Percentiles rank a stretch among this genome's conserved stretches.
Evolutionary conservation across 2,113 vertebrate species (phyloP).

Genomic region (Lycaon pictus): DNA sequence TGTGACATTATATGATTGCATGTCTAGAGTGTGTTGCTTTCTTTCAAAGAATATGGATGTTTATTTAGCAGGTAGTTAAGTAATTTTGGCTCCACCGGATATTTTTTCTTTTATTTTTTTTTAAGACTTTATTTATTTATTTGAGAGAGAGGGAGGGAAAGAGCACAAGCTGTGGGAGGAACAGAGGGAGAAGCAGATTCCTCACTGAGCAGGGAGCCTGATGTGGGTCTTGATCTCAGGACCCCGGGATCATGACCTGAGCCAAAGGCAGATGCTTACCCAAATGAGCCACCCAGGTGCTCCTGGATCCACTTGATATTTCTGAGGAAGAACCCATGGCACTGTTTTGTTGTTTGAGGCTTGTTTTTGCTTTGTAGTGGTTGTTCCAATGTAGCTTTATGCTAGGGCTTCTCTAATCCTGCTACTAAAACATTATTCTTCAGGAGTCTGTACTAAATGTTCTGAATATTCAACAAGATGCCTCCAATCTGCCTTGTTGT

Average conservation of each 20-base stretch:
- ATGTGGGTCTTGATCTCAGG: too few species aligned
- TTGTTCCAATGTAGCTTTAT: background rate
- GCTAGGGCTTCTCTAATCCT: background rate
- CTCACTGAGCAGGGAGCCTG: too few species aligned
- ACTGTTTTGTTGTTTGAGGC: background rate
- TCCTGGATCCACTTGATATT: background rate
- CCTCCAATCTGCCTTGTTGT: background rate
- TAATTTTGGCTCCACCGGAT: background rate
- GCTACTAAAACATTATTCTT: background rate
- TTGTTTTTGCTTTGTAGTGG: background rate
- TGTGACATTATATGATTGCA: background rate
- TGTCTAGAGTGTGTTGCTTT: background rate
- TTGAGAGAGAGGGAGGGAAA: too few species aligned
- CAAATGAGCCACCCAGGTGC: too few species aligned
- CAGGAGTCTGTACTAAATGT: background rate
- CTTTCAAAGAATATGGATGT: slow-evolving; percentile 2
- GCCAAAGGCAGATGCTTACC: too few species aligned
- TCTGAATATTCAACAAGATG: background rate
- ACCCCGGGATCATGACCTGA: too few species aligned
- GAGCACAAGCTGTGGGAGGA: too few species aligned
- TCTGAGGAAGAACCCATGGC: background rate
- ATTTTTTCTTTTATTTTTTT: background rate
- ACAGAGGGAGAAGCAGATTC: too few species aligned
- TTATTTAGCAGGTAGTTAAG: background rate
- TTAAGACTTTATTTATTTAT: too few species aligned